Percentiles rank a stretch among this genome's conserved stretches.
Conservation (phyloP, 2,797 vertebrate genomes). For the Rachycentron canadum region DNA sequence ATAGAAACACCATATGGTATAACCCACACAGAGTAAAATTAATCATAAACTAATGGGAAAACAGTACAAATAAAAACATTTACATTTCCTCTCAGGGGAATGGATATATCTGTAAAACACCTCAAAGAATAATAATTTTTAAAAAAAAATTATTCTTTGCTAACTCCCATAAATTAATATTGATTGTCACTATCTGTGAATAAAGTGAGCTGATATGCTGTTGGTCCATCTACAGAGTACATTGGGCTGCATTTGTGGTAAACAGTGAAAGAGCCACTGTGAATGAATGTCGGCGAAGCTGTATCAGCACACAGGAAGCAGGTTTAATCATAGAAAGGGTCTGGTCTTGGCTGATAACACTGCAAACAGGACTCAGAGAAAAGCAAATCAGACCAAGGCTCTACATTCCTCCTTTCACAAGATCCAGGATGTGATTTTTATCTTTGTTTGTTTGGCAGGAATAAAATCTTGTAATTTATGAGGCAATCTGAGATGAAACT, state of each 20-base stretch:
- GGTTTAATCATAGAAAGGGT: constrained; percentile 56
- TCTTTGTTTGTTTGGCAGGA: constrained; percentile 37
- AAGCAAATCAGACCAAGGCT: constrained; percentile 48
- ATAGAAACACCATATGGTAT: constrained; percentile 63
- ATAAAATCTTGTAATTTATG: constrained; percentile 23
- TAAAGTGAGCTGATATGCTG: constrained; percentile 12
- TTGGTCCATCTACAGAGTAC: constrained; percentile 21
- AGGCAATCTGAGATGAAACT: constrained; percentile 21
- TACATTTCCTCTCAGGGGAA: neutral
- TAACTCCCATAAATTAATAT: neutral
- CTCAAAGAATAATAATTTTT: no score
- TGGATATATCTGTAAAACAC: neutral
- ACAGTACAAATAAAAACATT: constrained; percentile 17
- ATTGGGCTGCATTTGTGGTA: constrained; percentile 20
- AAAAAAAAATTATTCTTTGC: neutral
- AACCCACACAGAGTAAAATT: constrained; percentile 55
- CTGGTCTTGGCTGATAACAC: constrained; percentile 73
- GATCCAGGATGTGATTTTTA: constrained; percentile 40
- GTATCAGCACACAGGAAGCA: constrained; percentile 49
- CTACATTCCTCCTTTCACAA: constrained; percentile 44
- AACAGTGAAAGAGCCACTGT: constrained; percentile 18
- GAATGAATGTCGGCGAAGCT: constrained; percentile 43
- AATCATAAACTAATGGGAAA: constrained; percentile 41
- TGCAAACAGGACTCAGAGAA: constrained; percentile 38
- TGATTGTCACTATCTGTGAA: constrained; percentile 27